phyloP scores from a whole-genome alignment of 2,888 invertebrate species.

The Frankliniella fusca region DNA sequence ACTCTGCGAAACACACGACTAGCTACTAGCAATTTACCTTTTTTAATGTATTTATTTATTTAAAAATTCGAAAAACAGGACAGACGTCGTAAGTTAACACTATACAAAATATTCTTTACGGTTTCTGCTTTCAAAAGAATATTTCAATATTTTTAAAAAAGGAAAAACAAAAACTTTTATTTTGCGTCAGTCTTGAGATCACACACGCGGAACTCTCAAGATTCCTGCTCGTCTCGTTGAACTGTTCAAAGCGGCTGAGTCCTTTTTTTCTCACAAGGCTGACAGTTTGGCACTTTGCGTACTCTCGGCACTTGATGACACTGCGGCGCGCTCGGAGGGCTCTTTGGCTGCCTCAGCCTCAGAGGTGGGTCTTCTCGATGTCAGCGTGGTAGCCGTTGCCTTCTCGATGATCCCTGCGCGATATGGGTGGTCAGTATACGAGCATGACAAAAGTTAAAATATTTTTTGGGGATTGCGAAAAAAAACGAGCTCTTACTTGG shows the following conservation, averaged over 20 bases:
- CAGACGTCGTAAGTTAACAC: not conserved
- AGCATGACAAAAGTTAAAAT: too few relatives aligned
- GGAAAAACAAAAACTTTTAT: too few relatives aligned
- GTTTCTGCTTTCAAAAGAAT: too few relatives aligned
- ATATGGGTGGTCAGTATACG: not conserved
- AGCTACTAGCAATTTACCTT: not conserved
- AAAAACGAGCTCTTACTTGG: not conserved
- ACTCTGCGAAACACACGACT: too few relatives aligned
- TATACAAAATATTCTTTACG: too few relatives aligned
- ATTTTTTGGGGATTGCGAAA: not conserved
- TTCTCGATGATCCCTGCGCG: not conserved
- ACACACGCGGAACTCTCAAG: too few relatives aligned
- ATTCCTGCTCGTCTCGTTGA: too few relatives aligned
- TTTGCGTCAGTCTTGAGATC: too few relatives aligned
- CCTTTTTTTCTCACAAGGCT: too few relatives aligned
- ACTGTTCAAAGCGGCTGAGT: too few relatives aligned
- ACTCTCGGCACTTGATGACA: not conserved
- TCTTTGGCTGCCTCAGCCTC: not conserved
- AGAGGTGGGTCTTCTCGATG: constrained; percentile 29
- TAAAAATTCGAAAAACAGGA: not conserved
- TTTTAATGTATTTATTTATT: not conserved
- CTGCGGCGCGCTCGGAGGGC: not conserved
- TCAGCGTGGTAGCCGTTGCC: constrained; percentile 16
- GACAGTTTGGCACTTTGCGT: not conserved
- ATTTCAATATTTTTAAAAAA: too few relatives aligned